phyloP scores from a whole-genome alignment of 2,797 vertebrate genomes.

The Lepus townsendii region DNA sequence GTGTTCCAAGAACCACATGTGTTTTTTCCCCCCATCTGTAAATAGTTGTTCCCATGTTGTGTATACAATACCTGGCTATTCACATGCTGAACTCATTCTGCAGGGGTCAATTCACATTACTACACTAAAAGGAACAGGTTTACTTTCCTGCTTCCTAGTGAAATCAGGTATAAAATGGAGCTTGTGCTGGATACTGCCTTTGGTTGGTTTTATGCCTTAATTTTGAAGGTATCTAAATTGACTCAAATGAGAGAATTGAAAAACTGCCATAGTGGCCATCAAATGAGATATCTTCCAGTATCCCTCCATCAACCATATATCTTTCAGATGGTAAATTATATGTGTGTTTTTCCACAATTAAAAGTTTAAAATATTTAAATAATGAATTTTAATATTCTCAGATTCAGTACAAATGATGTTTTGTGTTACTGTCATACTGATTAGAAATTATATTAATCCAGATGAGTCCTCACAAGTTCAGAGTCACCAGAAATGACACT shows the following conservation, averaged over 20 bases:
- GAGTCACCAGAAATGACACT: background rate
- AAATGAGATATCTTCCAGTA: background rate
- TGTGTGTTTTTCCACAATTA: background rate
- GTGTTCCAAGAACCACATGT: background rate
- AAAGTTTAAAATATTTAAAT: background rate
- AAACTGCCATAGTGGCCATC: background rate
- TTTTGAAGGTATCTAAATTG: background rate
- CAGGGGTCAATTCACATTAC: background rate
- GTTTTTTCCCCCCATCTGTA: rapidly evolving
- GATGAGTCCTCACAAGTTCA: background rate
- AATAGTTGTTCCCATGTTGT: background rate
- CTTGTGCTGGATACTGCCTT: background rate
- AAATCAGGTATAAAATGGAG: background rate
- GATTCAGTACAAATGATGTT: background rate
- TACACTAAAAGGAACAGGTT: background rate
- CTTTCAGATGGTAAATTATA: background rate
- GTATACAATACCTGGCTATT: background rate
- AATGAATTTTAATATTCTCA: background rate
- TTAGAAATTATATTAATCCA: background rate
- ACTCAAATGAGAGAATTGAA: background rate
- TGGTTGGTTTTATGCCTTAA: background rate
- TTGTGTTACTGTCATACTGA: background rate
- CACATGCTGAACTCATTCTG: background rate
- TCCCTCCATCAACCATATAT: background rate
- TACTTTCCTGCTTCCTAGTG: background rate